These are phyloP conservation scores for Crossaster papposus DNA, from an alignment of 53 echinoderm and acorn worm species.

Conservation along the genomic window DNA sequence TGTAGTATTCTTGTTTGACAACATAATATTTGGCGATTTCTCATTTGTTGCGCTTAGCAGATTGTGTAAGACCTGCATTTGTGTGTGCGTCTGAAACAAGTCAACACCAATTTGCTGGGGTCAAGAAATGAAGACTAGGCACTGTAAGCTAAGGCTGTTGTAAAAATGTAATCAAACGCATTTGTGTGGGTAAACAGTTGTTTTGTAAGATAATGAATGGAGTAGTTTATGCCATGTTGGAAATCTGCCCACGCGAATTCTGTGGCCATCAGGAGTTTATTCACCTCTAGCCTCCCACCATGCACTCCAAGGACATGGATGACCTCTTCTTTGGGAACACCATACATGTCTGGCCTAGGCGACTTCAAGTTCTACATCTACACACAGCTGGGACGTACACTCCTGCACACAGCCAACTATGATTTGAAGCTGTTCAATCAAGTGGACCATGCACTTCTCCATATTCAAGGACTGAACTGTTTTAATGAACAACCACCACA, in stretches of 20 bases:
- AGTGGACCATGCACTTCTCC: no score
- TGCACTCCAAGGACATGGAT: not conserved
- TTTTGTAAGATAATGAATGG: not conserved
- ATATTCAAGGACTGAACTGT: no score
- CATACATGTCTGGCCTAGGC: no score
- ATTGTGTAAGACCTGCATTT: not conserved
- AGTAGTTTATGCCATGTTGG: constrained; percentile 38
- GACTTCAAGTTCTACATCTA: no score
- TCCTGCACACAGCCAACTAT: no score
- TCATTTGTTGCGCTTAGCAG: constrained; percentile 5
- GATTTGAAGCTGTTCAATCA: no score
- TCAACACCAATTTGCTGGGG: not conserved
- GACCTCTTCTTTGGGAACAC: not conserved
- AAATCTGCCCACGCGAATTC: not conserved
- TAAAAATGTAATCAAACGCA: no score
- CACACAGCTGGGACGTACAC: no score
- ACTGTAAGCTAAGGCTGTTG: no score
- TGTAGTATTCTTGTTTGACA: not conserved
- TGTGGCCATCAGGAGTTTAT: not conserved
- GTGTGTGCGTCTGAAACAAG: not conserved
- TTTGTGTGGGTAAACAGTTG: not conserved
- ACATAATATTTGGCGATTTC: not conserved
- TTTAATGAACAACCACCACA: not conserved
- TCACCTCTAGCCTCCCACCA: not conserved
- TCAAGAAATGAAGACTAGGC: constrained; percentile 25